A percentile compares a stretch with the other conserved stretches of the same genome.
These are phyloP conservation scores for Drosophila nr. medialis DNA, from an alignment of 2,888 invertebrate genomes.

Conservation along the genomic window DNA sequence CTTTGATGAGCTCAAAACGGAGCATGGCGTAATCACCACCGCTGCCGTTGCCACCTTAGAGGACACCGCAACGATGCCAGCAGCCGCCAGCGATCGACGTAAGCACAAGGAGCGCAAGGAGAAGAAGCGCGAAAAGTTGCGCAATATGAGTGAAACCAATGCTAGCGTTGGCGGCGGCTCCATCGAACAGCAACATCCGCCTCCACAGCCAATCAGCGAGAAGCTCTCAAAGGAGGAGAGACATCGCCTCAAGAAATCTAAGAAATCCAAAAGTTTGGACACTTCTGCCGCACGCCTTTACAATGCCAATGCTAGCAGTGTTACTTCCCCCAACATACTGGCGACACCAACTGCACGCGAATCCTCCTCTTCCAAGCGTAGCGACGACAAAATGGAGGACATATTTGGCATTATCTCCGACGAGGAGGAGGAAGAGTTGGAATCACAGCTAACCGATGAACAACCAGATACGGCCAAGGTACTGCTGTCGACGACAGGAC, in stretches of 20 bases:
- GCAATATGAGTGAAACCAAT: conserved; percentile 69
- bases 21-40: conserved; percentile 33
- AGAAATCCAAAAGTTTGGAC: conserved; percentile 85
- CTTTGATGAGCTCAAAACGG: conserved; percentile 86
- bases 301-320: conserved; percentile 30
- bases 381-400: conserved; percentile 95
- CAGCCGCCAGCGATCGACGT: conserved; percentile 75
- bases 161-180: conserved; percentile 52
- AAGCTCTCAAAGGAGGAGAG: conserved; percentile 84
- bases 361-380: conserved; percentile 85
- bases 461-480: conserved; percentile 56
- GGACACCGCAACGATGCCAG: not conserved
- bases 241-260: conserved; percentile 86
- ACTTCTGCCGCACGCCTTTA: conserved; percentile 57
- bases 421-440: conserved; percentile 88
- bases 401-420: conserved; percentile 95
- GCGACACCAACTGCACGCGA: conserved; percentile 7
- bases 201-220: conserved; percentile 44
- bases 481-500: conserved; percentile 72
- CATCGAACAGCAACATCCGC: conserved; percentile 48
- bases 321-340: conserved; percentile 27
- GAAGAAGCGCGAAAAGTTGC: conserved; percentile 83
- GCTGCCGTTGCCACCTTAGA: conserved; percentile 13
- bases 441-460: conserved; percentile 79
- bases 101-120: conserved; percentile 84